Evolutionary conservation across 2,797 vertebrate genomes (phyloP), one percentile per base, ranked within the genome.

Genomic region (Amphiprion clarkii): DNA sequence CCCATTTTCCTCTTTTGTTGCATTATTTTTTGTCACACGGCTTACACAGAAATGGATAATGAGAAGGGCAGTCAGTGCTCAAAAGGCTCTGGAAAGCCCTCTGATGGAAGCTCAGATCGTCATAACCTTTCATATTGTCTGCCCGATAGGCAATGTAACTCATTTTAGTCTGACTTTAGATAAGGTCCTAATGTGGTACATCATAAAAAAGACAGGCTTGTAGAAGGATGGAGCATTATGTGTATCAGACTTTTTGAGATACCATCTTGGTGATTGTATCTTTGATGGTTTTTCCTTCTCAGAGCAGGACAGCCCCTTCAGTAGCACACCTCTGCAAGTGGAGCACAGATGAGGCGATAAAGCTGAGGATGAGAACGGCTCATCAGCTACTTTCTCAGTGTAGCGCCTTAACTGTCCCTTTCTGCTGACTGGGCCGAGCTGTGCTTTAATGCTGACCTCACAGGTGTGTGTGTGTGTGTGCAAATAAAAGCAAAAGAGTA

Each of bases 301-400:
- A 33, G 63, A 67, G 76, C 54, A 86, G 82, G 87, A 33, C 62
- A 73, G 48, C 65, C 82, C 77, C 67, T 71, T 64, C 48, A 60
- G 70, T 57, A 46, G 25, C 56, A 74, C 78, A 83, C 79, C 68
- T 78, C 89, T 46, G 76, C 75, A 72, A 70, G 60, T 62, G 59
- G 65, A 74, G 65, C 72, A 13, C 69, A 62, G 90, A 87, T 89
- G 48, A 58, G 44, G 59, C 84, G 87, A 92, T 90, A 89, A 80
- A 23, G 67, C 6, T 1, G 72, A 71, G 27, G 81, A 87, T 88
- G 88, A 84, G 90, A 91, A 81, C 61, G 58, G 57, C 68, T 81
- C 70, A 53, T 73, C 73, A 56, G 76, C 62, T 44, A 14, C 27
- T 87, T 90, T 91, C 82, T 88, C 89, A 83, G 59, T 48, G 70